Conservation (phyloP, 2,888 invertebrate species). For the Aromia moschata region DNA sequence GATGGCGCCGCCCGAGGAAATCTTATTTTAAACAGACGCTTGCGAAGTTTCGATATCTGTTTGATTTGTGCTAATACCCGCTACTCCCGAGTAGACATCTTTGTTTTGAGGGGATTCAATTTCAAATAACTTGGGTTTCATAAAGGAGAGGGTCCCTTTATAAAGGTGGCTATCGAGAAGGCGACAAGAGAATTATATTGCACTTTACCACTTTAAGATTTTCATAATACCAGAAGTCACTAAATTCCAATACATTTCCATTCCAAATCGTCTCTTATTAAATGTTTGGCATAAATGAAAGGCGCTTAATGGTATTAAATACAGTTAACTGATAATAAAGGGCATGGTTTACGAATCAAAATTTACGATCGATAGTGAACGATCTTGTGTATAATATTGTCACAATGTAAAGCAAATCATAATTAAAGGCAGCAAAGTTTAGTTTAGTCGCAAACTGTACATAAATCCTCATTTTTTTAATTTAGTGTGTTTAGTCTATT, state of each 20-base stretch:
- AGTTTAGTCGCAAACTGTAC: no score
- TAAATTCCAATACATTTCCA: constrained; percentile 24
- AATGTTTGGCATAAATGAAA: no score
- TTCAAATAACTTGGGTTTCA: constrained; percentile 38
- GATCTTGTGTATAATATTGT: no score
- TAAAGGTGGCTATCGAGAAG: constrained; percentile 26
- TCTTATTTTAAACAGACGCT: constrained; percentile 9
- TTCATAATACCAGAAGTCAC: constrained; percentile 22
- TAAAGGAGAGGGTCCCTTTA: constrained; percentile 31
- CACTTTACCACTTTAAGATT: constrained; percentile 31
- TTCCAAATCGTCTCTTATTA: background rate
- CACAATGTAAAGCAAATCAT: no score
- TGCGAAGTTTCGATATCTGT: constrained; percentile 15
- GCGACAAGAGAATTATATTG: constrained; percentile 30
- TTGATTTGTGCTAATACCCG: constrained; percentile 27
- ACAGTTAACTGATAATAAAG: no score
- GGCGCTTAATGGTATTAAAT: no score
- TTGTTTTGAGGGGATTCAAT: constrained; percentile 39
- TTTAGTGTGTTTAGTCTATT: no score
- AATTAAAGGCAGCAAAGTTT: no score
- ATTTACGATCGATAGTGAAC: no score
- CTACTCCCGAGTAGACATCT: constrained; percentile 26
- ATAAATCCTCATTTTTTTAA: no score
- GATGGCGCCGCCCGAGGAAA: background rate
- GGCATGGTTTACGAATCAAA: no score